These are phyloP conservation scores for Nesoenas mayeri DNA, from an alignment of 2,113 vertebrate genomes.

Conservation along the genomic window DNA sequence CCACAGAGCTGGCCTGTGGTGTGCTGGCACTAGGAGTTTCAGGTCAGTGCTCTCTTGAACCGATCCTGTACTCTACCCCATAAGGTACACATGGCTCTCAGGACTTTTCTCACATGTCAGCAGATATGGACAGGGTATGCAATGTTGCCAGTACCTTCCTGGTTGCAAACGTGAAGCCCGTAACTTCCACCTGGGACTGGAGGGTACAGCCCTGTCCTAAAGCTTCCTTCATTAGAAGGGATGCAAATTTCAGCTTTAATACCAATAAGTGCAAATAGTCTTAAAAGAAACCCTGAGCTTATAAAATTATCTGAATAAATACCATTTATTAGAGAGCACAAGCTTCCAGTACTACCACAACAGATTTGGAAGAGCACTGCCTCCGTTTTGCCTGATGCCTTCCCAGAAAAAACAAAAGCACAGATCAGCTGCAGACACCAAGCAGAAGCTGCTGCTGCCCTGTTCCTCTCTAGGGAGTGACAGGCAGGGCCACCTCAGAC, in stretches of 20 bases:
- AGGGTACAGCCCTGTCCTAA: background rate
- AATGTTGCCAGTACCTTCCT: background rate
- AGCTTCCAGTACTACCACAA: background rate
- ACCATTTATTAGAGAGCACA: background rate
- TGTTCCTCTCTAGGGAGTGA: background rate
- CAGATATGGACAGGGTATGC: background rate
- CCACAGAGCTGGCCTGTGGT: background rate
- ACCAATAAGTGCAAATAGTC: background rate
- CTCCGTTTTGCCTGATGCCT: background rate
- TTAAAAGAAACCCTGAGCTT: background rate
- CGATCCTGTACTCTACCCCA: background rate
- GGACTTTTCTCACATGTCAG: background rate
- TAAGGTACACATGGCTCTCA: accelerated
- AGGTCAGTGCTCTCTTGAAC: background rate
- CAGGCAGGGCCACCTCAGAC: background rate
- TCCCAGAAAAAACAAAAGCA: background rate
- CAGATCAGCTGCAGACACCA: background rate
- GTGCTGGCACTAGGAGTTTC: background rate
- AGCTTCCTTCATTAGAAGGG: background rate
- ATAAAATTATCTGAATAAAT: background rate
- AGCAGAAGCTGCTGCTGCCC: background rate
- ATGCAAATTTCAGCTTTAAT: background rate
- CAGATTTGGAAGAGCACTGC: background rate
- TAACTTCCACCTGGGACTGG: background rate
- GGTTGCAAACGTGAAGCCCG: background rate